These are phyloP conservation scores for Bucorvus abyssinicus DNA, from an alignment of 2,797 vertebrate species.

Conservation along the genomic window DNA sequence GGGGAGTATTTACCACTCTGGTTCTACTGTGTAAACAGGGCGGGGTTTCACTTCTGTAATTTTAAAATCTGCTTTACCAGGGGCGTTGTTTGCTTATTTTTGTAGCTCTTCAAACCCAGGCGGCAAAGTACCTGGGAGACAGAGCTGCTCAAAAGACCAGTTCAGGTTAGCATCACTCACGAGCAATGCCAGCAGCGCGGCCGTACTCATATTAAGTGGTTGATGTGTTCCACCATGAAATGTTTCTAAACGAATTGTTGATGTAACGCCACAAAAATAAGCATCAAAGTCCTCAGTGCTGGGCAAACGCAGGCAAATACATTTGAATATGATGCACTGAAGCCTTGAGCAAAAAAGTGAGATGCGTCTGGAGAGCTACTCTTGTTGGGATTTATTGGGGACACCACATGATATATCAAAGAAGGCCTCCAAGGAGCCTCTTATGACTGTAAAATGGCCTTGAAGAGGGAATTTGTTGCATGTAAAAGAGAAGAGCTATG, in stretches of 20 bases:
- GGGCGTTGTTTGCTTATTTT: not conserved
- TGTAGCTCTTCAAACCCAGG: not conserved
- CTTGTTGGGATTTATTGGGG: not conserved
- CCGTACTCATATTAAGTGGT: accelerated
- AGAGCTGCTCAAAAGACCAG: not conserved
- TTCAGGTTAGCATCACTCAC: not conserved
- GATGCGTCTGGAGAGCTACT: not conserved
- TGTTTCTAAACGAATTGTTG: not conserved
- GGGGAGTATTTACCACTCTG: not conserved
- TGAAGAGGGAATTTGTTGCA: not conserved
- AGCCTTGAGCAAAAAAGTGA: not conserved
- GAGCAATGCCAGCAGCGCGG: not conserved
- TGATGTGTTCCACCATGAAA: not conserved
- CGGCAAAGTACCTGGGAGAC: not conserved
- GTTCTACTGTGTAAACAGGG: not conserved
- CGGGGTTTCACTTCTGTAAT: not conserved
- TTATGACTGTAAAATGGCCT: not conserved
- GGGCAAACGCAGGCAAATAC: not conserved
- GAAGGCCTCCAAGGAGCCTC: not conserved
- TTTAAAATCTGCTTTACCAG: not conserved
- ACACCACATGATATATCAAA: not conserved
- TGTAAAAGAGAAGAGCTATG: not conserved
- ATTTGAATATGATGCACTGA: not conserved
- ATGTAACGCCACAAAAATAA: not conserved
- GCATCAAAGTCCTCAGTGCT: not conserved